Conservation (phyloP, 1,140 invertebrate genomes). For the Pantala flavescens region DNA sequence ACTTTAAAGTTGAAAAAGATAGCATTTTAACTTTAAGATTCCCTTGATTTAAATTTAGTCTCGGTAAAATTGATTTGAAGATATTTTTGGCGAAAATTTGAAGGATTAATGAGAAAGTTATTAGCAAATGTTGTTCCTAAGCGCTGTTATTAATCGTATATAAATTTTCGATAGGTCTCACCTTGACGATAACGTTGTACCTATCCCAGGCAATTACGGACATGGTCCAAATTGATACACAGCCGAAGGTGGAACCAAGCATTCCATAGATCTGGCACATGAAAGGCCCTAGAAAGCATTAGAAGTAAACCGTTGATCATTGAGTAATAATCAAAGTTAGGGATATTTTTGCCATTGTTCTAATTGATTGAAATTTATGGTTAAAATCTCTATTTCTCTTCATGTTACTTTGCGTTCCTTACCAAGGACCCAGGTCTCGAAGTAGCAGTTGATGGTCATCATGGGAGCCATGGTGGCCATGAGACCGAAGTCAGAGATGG, state of each 20-base stretch:
- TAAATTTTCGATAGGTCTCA: slow-evolving; percentile 17
- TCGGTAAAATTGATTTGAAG: too few relatives aligned
- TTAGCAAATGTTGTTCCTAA: too few relatives aligned
- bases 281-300: slow-evolving; percentile 45
- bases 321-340: not conserved
- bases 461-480: slow-evolving; percentile 72
- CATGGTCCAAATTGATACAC: slow-evolving; percentile 74
- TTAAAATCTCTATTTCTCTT: not conserved
- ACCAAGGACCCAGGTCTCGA: slow-evolving; percentile 77
- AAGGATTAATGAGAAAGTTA: too few relatives aligned
- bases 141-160: not conserved
- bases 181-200: slow-evolving; percentile 76
- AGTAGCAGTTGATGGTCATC: slow-evolving; percentile 77
- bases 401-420: slow-evolving; percentile 21
- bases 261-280: slow-evolving; percentile 74
- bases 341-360: too few relatives aligned
- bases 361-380: too few relatives aligned
- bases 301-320: slow-evolving; percentile 14
- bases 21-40: too few relatives aligned
- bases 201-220: slow-evolving; percentile 69
- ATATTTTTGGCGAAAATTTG: too few relatives aligned
- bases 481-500: slow-evolving; percentile 80
- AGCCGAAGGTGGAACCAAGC: slow-evolving; percentile 66
- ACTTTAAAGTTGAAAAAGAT: too few relatives aligned
- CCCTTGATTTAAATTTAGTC: too few relatives aligned